Percentiles rank a stretch among this genome's conserved stretches.
phyloP scores from a whole-genome alignment of 2,888 invertebrate species.

The Drosophila anceps region DNA sequence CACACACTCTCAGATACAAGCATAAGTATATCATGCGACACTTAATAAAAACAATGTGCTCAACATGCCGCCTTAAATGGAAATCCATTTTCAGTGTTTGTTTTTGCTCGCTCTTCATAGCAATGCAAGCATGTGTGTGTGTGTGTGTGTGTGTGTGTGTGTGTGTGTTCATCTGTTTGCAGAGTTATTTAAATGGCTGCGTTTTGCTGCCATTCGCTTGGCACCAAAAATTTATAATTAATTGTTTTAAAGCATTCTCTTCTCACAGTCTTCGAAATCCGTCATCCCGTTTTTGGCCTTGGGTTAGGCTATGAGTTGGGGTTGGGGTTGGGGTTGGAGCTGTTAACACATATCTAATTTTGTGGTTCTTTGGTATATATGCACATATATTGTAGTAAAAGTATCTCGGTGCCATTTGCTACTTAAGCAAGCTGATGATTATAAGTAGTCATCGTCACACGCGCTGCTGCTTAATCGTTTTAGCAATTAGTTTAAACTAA shows the following conservation, averaged over 20 bases:
- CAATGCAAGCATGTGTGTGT: slow-evolving; percentile 11
- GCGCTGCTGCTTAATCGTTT: slow-evolving; percentile 51
- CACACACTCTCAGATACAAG: slow-evolving; percentile 15
- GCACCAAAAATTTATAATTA: slow-evolving; percentile 67
- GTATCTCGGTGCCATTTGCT: slow-evolving; percentile 5
- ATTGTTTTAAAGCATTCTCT: slow-evolving; percentile 72
- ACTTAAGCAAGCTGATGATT: slow-evolving; percentile 32
- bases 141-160: slow-evolving; percentile 10
- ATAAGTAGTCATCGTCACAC: slow-evolving; percentile 44
- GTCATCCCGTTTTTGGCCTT: slow-evolving; percentile 46
- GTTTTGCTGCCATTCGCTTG: slow-evolving; percentile 42
- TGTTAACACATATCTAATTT: slow-evolving; percentile 52
- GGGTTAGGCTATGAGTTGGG: not conserved
- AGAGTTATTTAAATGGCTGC: slow-evolving; percentile 77
- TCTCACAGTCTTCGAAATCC: slow-evolving; percentile 34
- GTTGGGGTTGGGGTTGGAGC: not conserved
- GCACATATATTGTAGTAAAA: not conserved
- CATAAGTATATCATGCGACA: slow-evolving; percentile 77
- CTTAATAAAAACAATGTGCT: slow-evolving; percentile 84
- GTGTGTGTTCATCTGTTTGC: slow-evolving; percentile 17
- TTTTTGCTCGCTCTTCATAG: slow-evolving; percentile 60
- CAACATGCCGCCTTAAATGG: slow-evolving; percentile 82
- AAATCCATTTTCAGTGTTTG: slow-evolving; percentile 77
- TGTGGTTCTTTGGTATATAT: slow-evolving; percentile 57
- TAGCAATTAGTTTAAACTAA: slow-evolving; percentile 55